Percentiles rank a stretch among this genome's conserved stretches.
phyloP scores from a whole-genome alignment of 2,113 vertebrate species.

The Turdus rufiventris region DNA sequence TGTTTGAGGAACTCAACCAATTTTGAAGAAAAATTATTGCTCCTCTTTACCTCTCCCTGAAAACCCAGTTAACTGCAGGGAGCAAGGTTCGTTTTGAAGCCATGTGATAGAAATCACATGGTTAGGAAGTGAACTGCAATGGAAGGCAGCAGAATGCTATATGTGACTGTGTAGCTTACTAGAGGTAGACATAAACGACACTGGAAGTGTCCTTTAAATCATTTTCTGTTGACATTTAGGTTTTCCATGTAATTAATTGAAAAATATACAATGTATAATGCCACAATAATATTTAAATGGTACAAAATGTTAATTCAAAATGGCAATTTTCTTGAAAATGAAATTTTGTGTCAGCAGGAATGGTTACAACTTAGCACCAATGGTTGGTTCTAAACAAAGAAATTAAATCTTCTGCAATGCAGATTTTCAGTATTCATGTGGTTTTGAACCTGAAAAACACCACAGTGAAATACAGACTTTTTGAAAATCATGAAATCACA shows the following conservation, averaged over 20 bases:
- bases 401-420: not conserved
- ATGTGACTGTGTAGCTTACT: accelerated
- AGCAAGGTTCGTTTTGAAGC: not conserved
- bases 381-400: not conserved
- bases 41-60: not conserved
- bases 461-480: not conserved
- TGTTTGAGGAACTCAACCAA: not conserved
- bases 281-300: not conserved
- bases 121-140: not conserved
- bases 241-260: not conserved
- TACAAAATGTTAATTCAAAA: not conserved
- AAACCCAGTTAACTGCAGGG: not conserved
- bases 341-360: not conserved
- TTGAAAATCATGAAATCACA: not conserved
- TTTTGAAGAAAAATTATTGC: not conserved
- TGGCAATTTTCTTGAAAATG: not conserved
- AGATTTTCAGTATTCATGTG: not conserved
- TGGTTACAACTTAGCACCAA: not conserved
- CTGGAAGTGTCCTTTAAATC: not conserved
- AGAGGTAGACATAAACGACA: not conserved
- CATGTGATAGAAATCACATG: not conserved
- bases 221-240: not conserved
- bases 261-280: not conserved
- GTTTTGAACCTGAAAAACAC: not conserved
- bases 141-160: not conserved